These are phyloP conservation scores for Stenichneumon culpator DNA, from an alignment of 2,888 invertebrate genomes.

Conservation along the genomic window DNA sequence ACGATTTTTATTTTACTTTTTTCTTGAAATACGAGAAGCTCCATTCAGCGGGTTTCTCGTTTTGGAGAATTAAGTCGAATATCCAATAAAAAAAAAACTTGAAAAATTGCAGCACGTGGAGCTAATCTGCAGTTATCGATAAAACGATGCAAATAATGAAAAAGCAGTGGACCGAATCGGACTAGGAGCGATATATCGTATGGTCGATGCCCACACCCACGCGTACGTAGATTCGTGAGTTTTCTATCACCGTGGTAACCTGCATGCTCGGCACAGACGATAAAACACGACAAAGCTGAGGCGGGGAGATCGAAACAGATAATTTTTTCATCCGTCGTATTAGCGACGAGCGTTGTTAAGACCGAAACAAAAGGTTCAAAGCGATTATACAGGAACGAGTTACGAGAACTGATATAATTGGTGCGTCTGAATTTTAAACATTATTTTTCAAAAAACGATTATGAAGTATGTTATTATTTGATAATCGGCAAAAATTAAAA, in stretches of 20 bases:
- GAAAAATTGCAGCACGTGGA: not conserved
- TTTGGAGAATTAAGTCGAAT: not conserved
- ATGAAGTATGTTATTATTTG: too few relatives aligned
- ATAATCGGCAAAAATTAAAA: too few relatives aligned
- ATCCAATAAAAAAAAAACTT: not conserved
- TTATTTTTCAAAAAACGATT: too few relatives aligned
- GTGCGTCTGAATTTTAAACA: not conserved
- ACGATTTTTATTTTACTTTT: too few relatives aligned
- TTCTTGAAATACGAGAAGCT: too few relatives aligned
- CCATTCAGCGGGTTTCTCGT: not conserved
- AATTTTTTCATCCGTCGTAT: not conserved
- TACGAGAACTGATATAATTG: not conserved
- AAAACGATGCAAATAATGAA: not conserved
- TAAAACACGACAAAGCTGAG: not conserved
- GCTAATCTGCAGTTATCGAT: not conserved
- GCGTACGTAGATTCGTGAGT: not conserved
- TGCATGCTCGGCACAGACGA: not conserved
- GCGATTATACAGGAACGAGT: not conserved
- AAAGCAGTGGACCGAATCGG: not conserved
- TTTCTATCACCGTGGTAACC: not conserved
- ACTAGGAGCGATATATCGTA: not conserved
- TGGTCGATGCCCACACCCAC: not conserved
- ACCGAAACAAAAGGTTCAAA: not conserved
- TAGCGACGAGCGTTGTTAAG: not conserved
- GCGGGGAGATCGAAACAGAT: not conserved